These are phyloP conservation scores for Crepidodera aurea DNA, from an alignment of 2,888 invertebrate genomes.

Conservation along the genomic window DNA sequence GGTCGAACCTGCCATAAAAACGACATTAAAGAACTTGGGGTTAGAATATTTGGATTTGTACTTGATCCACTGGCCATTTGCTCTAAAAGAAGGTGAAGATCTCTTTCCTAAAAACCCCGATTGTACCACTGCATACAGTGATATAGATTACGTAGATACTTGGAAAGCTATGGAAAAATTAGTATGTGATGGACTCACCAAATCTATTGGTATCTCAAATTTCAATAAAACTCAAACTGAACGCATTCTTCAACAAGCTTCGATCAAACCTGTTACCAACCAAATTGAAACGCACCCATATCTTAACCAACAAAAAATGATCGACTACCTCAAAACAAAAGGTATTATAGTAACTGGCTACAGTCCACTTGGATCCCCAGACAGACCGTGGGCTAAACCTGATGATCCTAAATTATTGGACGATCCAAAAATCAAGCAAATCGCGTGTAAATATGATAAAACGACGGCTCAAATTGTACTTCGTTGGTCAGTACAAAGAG, in stretches of 20 bases:
- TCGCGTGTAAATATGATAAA: conserved; percentile 72
- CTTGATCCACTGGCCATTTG: conserved; percentile 65
- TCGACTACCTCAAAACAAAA: conserved; percentile 72
- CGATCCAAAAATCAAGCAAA: conserved; percentile 72
- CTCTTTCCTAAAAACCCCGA: conserved; percentile 47
- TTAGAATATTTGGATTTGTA: conserved; percentile 66
- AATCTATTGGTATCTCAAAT: conserved; percentile 78
- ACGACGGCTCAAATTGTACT: conserved; percentile 76
- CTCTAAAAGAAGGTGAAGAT: conserved; percentile 46
- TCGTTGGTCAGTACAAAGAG: conserved; percentile 72
- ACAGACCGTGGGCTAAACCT: conserved; percentile 82
- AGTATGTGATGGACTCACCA: conserved; percentile 68
- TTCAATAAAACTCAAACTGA: conserved; percentile 76
- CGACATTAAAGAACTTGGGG: conserved; percentile 63
- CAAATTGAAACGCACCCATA: conserved; percentile 87
- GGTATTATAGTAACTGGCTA: conserved; percentile 80
- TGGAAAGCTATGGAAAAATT: conserved; percentile 76
- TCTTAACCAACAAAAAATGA: conserved; percentile 74
- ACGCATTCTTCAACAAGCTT: conserved; percentile 67
- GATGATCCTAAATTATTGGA: conserved; percentile 77
- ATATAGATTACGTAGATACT: conserved; percentile 74
- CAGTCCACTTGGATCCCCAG: conserved; percentile 84
- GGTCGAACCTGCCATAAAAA: conserved; percentile 55
- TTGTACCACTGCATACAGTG: conserved; percentile 59
- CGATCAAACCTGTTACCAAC: conserved; percentile 69